phyloP scores from a whole-genome alignment of 2,113 vertebrate species.

The Bothrops jararaca region DNA sequence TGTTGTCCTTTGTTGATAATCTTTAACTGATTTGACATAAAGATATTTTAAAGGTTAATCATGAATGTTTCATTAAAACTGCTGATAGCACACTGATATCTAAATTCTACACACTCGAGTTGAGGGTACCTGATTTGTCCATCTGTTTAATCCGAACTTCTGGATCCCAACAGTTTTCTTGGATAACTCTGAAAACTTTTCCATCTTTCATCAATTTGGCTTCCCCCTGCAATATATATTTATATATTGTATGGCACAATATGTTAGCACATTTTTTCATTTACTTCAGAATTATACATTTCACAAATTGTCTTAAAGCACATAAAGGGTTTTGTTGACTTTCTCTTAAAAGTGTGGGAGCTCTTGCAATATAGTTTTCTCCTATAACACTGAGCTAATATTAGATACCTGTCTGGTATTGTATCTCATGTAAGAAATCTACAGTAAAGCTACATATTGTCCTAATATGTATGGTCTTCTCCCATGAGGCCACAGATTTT shows the following conservation, averaged over 20 bases:
- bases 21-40: neutral
- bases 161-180: slow-evolving; percentile 95
- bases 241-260: neutral
- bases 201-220: slow-evolving; percentile 92
- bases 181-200: slow-evolving; percentile 87
- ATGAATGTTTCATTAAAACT: neutral
- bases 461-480: neutral
- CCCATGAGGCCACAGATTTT: neutral
- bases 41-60: neutral
- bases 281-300: neutral
- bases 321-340: neutral
- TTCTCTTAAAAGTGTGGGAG: neutral
- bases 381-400: neutral
- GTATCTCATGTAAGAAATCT: neutral
- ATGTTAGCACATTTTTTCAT: neutral
- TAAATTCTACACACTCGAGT: neutral
- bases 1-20: neutral
- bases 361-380: neutral
- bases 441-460: neutral
- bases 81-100: neutral
- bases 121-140: slow-evolving; percentile 81
- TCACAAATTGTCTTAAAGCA: neutral
- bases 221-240: slow-evolving; percentile 77
- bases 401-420: neutral
- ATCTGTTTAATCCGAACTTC: slow-evolving; percentile 86